Evolutionary conservation across 1,140 invertebrate species (phyloP).

Genomic region (Drosophila nigrodunni): DNA sequence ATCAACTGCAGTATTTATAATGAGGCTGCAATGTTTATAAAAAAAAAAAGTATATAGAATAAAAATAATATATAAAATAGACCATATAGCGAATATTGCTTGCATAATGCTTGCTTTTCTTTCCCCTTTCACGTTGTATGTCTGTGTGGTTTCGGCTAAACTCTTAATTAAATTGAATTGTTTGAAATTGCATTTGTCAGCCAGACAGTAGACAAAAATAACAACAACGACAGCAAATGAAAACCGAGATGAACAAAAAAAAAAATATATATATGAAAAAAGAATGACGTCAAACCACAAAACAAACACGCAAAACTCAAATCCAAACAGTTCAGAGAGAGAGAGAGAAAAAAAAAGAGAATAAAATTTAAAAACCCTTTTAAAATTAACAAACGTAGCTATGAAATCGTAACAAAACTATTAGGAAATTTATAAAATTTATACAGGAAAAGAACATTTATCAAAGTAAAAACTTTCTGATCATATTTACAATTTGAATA

Average conservation of each 20-base stretch:
- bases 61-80: too few species aligned
- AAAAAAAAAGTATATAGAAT: too few species aligned
- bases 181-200: constrained; percentile 70
- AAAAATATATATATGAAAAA: constrained; percentile 6
- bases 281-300: constrained; percentile 17
- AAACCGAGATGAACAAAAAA: not conserved
- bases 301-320: not conserved
- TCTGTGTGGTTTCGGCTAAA: constrained; percentile 41
- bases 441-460: too few species aligned
- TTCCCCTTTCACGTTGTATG: constrained; percentile 12
- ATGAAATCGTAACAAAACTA: too few species aligned
- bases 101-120: not conserved
- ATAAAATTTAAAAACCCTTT: too few species aligned
- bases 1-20: not conserved
- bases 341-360: constrained; percentile 8
- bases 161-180: constrained; percentile 84
- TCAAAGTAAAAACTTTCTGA: too few species aligned
- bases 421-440: too few species aligned
- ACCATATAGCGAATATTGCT: constrained; percentile 26
- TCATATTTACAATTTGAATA: too few species aligned
- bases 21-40: too few species aligned
- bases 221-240: constrained; percentile 31
- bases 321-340: constrained; percentile 14
- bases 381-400: too few species aligned
- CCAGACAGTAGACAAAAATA: constrained; percentile 56